A percentile compares a stretch with the other conserved stretches of the same genome.
Conservation (phyloP, 2,113 vertebrate species). For the Phalacrocorax carbo region DNA sequence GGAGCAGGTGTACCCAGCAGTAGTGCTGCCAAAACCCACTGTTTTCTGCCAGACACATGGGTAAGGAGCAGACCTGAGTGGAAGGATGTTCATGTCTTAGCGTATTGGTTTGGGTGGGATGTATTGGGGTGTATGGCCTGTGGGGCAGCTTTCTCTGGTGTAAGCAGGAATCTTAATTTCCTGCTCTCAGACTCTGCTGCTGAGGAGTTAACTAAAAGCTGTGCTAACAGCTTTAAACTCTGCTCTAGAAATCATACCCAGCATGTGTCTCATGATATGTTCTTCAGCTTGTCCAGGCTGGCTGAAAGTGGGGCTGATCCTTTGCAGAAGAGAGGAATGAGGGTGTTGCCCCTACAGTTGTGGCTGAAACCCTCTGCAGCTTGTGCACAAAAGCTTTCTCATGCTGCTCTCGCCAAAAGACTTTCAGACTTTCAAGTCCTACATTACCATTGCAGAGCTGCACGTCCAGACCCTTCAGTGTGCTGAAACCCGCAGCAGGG, state of each 20-base stretch:
- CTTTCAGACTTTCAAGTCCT: not conserved
- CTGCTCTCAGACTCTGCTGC: not conserved
- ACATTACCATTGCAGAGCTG: accelerated
- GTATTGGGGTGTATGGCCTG: accelerated
- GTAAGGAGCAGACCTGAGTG: not conserved
- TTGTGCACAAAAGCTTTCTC: not conserved
- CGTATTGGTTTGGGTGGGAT: not conserved
- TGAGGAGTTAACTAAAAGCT: not conserved
- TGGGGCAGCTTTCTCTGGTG: not conserved
- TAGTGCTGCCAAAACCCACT: not conserved
- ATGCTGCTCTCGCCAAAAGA: not conserved
- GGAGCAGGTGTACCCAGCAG: accelerated
- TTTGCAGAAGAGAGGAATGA: not conserved
- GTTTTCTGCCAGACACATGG: not conserved
- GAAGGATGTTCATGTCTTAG: not conserved
- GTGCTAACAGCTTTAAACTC: not conserved
- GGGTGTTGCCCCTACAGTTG: not conserved
- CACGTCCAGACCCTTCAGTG: not conserved
- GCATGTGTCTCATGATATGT: not conserved
- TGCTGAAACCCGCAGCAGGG: accelerated
- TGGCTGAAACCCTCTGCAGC: not conserved
- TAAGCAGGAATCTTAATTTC: not conserved
- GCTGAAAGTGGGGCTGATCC: not conserved
- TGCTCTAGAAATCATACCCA: not conserved
- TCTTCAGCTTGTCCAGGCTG: conserved; percentile 18